phyloP scores from a whole-genome alignment of 1,140 invertebrate species.

The Diorhabda carinulata region DNA sequence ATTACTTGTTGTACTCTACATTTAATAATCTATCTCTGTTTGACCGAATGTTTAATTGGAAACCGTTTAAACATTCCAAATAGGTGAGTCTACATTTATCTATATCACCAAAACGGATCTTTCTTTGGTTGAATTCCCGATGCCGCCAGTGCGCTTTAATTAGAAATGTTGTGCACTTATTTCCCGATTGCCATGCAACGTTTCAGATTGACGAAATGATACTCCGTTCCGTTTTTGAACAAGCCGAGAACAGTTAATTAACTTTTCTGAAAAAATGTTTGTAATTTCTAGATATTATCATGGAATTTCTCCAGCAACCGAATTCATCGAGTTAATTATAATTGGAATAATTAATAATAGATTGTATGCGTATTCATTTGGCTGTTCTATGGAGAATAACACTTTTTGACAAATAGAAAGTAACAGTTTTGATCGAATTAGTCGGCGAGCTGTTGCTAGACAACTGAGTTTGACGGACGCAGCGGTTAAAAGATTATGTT shows the following conservation, averaged over 20 bases:
- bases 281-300: not conserved
- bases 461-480: too few species aligned
- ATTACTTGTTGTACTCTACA: too few species aligned
- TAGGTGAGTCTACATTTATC: not conserved
- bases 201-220: conserved; percentile 26
- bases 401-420: too few species aligned
- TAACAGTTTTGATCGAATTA: too few species aligned
- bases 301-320: not conserved
- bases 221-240: conserved; percentile 14
- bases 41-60: not conserved
- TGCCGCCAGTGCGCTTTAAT: not conserved
- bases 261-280: not conserved
- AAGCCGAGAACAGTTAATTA: not conserved
- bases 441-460: too few species aligned
- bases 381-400: too few species aligned
- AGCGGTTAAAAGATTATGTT: too few species aligned
- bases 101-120: not conserved
- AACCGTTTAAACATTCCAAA: not conserved
- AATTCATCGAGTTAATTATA: too few species aligned
- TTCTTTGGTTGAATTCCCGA: not conserved
- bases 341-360: too few species aligned
- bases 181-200: not conserved
- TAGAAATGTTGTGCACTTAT: conserved; percentile 1
- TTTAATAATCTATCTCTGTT: too few species aligned
- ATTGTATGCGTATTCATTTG: too few species aligned